Evolutionary conservation across 2,888 invertebrate species (phyloP), one percentile per base, ranked within the genome.

Genomic region (Drosophila dives): DNA sequence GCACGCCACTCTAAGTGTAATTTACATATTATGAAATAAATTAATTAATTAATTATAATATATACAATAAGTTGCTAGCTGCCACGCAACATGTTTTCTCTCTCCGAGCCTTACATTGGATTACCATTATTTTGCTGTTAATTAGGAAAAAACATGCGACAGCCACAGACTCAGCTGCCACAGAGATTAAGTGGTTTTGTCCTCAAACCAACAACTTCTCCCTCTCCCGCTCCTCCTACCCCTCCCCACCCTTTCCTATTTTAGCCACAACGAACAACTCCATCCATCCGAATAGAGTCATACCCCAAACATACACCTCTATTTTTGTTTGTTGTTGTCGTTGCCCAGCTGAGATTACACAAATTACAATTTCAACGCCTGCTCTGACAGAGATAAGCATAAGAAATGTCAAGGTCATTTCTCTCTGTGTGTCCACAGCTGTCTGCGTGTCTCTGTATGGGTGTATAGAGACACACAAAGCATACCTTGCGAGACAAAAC

Each of bases 401-500:
- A 89, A 90, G 80, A 89, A 87, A 90, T 89, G 86, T 86, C 87
- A 90, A 87, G 90, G 87, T 76, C 89, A 87, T 81, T 81, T 79
- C 76, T 86, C 78, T 79, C 68, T 69, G 4, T 26, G 15, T 23
- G 45, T 23, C 23, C 15, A 45, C 15, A 45, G 15, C 20, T 51
- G 33, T 59, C 51, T 54, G 38, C 42, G 23, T 50, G 56, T 36
- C 26, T 42, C 63, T 63, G 63, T 63, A 29, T 29, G 29, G 29
- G 50, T 58, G 54, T 40, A 5, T 11, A 38, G 5, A 34, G 32
- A 49, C 33, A 58, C 23, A 62, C 66, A 73, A 53, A 61, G 60
- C 33, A 42, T 29, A n/a, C 17, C 26, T 36, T 49, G 38, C 23
- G 15, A 23, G 50, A 17, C 48, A 64, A 62, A 62, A 49, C 62